phyloP scores from a whole-genome alignment of 2,888 invertebrate species.

The Morpho achilles region DNA sequence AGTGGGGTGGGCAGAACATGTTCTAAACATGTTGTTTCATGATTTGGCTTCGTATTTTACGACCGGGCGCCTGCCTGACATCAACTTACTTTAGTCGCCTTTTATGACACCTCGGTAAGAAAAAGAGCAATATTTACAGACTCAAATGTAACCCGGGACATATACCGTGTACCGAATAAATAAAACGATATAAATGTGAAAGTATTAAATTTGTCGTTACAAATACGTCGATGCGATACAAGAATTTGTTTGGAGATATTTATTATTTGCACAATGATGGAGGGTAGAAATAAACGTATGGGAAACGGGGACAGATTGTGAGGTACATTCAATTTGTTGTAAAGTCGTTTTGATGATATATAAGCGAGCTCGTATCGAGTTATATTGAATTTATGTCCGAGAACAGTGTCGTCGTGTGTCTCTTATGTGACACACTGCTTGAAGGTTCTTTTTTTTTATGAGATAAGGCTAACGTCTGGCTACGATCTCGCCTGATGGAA shows the following conservation, averaged over 20 bases:
- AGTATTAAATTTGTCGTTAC: constrained; percentile 2
- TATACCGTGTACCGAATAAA: not conserved
- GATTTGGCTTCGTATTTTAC: too few species aligned
- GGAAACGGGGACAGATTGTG: constrained; percentile 27
- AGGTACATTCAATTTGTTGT: constrained; percentile 55
- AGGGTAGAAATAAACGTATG: constrained; percentile 26
- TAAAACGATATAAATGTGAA: not conserved
- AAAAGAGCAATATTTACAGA: too few species aligned
- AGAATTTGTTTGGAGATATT: constrained; percentile 24
- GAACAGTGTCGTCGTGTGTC: constrained; percentile 33
- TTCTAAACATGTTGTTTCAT: too few species aligned
- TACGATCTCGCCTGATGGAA: too few species aligned
- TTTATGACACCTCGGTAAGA: too few species aligned
- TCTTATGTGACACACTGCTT: constrained; percentile 6
- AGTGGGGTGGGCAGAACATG: too few species aligned
- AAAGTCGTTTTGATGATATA: constrained; percentile 58
- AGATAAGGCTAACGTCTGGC: too few species aligned
- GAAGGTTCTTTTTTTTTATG: too few species aligned
- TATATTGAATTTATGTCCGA: constrained; percentile 46
- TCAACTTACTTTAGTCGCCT: too few species aligned
- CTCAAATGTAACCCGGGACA: not conserved
- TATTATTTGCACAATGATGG: constrained; percentile 31
- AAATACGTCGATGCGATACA: constrained; percentile 10
- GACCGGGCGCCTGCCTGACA: too few species aligned
- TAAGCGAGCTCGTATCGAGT: constrained; percentile 34